Evolutionary conservation across 2,113 vertebrate species (phyloP), one percentile per base, ranked within the genome.

Genomic region (Vulpes ferrilata): DNA sequence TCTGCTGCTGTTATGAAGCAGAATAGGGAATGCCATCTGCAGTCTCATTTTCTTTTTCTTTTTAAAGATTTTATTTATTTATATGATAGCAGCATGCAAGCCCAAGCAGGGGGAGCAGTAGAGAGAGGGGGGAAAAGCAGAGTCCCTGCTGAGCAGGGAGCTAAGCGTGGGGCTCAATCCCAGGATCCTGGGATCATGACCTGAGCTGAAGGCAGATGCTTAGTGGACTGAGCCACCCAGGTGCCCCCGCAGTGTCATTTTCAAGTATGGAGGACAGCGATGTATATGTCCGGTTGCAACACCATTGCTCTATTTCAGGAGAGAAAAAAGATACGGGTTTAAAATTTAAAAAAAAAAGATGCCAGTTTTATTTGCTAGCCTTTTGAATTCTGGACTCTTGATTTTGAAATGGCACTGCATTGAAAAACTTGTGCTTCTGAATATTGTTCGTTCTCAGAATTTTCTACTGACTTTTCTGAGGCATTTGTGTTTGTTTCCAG

Each of bases 341-440:
- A 43, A 43, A 43, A 43, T 43, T 6, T 6, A 43, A 43, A 6
- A 43, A 82, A 73, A 69, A 81, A n/a, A 79, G 89, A 62, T 35
- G 51, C 7, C 64, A 30, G 30, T 19, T 60, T 95, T 92, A 62
- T 55, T 38, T 76, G 11, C 55, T 83, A 5, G 35, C 88, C 13
- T 95, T 80, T 12, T 17, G 32, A 62, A 83, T 67, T 92, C n/a
- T 93, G 91, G 4, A 92, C 69, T 87, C 86, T 78, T 79, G 43
- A 93, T 35, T 94, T 94, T 71, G 43, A 97, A 94, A 91, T 80
- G 65, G 71, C 64, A 10, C 71, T 11, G 3, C 76, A 19, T 78
- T 55, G 38, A 55, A 80, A 94, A 93, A 67, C 62, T 4, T 90
- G 53, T 59, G 43, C 22, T 59, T 95, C 32, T 91, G 71, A 88